A percentile compares a stretch with the other conserved stretches of the same genome.
These are phyloP conservation scores for Helobdella robusta DNA, from an alignment of 2,888 invertebrate species.

Conservation along the genomic window DNA sequence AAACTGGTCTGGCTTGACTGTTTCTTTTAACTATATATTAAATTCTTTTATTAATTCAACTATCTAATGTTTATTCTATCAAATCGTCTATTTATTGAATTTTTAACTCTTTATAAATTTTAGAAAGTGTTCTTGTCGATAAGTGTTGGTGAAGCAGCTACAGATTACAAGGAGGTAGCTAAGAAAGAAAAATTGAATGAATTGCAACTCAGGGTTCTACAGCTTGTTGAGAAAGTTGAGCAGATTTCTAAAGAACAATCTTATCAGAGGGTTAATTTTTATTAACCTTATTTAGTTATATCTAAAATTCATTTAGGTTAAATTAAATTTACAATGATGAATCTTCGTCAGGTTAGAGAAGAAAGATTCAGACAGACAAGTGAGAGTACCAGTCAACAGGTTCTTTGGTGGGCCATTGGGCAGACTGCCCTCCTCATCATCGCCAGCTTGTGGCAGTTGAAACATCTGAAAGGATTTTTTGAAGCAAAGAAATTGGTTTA, in stretches of 20 bases:
- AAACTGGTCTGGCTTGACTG: slow-evolving; percentile 59
- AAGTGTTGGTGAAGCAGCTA: slow-evolving; percentile 95
- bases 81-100: not conserved
- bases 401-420: slow-evolving; percentile 84
- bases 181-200: slow-evolving; percentile 94
- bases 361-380: slow-evolving; percentile 93
- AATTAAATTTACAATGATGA: not conserved
- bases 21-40: not conserved
- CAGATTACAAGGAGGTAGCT: slow-evolving; percentile 92
- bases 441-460: slow-evolving; percentile 99
- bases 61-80: not conserved
- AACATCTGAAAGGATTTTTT: slow-evolving; percentile 95
- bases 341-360: slow-evolving; percentile 70
- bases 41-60: not conserved
- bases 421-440: slow-evolving; percentile 79
- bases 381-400: slow-evolving; percentile 76
- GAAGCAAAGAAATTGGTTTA: slow-evolving; percentile 75
- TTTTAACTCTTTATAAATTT: not conserved
- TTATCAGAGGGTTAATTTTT: slow-evolving; percentile 60
- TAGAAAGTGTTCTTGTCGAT: slow-evolving; percentile 87
- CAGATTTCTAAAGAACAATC: slow-evolving; percentile 99
- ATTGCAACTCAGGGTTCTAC: slow-evolving; percentile 82
- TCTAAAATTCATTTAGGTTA: not conserved
- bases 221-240: slow-evolving; percentile 90
- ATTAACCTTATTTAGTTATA: slow-evolving; percentile 4